Evolutionary conservation across 1,140 invertebrate genomes (phyloP), one percentile per base, ranked within the genome.

Genomic region (Aphaenogaster floridana): DNA sequence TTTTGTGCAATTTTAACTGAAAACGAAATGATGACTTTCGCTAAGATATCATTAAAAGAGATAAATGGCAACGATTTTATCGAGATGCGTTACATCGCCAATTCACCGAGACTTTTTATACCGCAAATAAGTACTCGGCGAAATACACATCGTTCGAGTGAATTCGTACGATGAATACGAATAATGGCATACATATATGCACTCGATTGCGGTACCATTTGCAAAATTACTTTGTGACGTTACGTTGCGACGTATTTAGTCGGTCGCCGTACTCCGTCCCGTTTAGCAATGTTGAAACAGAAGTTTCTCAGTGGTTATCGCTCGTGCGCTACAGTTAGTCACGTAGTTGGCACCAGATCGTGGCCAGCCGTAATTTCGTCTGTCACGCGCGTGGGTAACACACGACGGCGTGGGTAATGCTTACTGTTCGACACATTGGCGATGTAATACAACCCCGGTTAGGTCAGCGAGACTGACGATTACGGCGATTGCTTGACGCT

Each of bases 311-410:
- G 80, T 17, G 69, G 80, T 84, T 84, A 76, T 84, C 80, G 80
- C 77, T 64, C 50, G 79, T 34, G 34, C 54, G 28, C 54, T 72
- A 50, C 48, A 74, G 79, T 71, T 57, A 69, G 52, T 83, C 80
- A 83, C 79, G 80, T 83, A 84, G 80, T 84, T 84, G 80, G 54
- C 54, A 86, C 59, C 76, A 83, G 87, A 50, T 89, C 84, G 69
- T 66, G 68, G 69, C 69, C 54, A 79, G 63, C 61, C 76, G 68
- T 83, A 87, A 89, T 87, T 85, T 79, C 85, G 77, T 77, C 72
- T 89, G 88, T 84, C 80, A 84, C 80, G 80, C 28, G 80, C 80
- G 69, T 21, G 48, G 64, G n/a, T 61, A 84, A 84, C 80, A 66
- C 48, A 59, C 69, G 80, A 61, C 69, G 80, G 69, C 42, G 69